Evolutionary conservation across 2,113 vertebrate species (phyloP).

Genomic region (Alectura lathami): DNA sequence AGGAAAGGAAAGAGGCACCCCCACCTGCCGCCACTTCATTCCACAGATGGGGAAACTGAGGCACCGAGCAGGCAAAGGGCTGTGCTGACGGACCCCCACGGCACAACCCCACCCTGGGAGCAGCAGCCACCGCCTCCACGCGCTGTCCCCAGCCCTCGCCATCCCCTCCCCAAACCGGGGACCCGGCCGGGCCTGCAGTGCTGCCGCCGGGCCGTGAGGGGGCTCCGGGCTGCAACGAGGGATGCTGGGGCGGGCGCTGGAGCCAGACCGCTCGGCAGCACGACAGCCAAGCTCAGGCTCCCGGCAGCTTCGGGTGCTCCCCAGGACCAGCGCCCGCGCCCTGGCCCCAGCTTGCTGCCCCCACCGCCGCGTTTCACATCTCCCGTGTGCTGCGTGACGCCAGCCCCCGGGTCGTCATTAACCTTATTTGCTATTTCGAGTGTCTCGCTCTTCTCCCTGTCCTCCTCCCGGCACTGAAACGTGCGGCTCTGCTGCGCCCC

Average conservation of each 20-base stretch:
- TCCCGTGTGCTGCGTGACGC: not conserved
- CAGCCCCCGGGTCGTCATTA: conserved; percentile 4
- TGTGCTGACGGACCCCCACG: accelerated
- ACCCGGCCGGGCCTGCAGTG: not conserved
- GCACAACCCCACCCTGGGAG: not conserved
- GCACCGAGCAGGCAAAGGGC: not conserved
- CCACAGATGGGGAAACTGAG: not conserved
- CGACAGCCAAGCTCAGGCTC: not conserved
- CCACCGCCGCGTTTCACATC: not conserved
- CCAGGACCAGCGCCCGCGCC: not conserved
- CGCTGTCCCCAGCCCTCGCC: not conserved
- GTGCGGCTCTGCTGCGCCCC: not conserved
- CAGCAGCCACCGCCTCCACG: not conserved
- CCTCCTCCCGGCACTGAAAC: not conserved
- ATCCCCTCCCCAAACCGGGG: not conserved
- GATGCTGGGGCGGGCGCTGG: not conserved
- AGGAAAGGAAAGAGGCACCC: not conserved
- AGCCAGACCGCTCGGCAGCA: accelerated
- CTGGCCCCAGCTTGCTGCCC: not conserved
- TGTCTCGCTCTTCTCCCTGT: not conserved
- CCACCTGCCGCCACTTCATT: not conserved
- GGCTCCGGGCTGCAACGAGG: not conserved
- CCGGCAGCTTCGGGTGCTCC: not conserved
- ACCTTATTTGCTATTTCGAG: conserved; percentile 3
- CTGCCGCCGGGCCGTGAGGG: not conserved